phyloP scores from a whole-genome alignment of 1,140 invertebrate species.

The Chironomus striatipennis region DNA sequence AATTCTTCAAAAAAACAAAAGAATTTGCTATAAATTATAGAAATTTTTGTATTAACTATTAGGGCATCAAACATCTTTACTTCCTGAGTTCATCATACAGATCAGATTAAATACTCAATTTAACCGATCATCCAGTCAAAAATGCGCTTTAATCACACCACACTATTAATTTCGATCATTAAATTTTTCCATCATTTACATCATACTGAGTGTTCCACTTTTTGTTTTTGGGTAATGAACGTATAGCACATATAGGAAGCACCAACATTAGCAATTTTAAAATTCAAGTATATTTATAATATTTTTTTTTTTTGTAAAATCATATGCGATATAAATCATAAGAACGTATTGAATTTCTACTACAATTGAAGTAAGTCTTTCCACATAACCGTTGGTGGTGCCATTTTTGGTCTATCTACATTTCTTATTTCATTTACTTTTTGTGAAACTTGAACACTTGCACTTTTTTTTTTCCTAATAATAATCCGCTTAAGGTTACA shows the following conservation, averaged over 20 bases:
- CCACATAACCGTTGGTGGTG: neutral
- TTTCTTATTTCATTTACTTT: neutral
- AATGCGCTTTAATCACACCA: neutral
- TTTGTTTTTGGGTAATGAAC: neutral
- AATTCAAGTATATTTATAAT: too few species aligned
- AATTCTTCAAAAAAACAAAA: too few species aligned
- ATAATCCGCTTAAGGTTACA: too few species aligned
- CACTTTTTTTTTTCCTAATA: neutral
- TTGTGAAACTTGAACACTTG: neutral
- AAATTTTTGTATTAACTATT: too few species aligned
- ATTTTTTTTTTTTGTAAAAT: too few species aligned
- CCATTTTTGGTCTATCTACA: neutral
- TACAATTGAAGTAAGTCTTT: neutral
- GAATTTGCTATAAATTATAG: too few species aligned
- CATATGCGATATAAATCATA: slow-evolving; percentile 9
- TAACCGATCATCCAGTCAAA: too few species aligned
- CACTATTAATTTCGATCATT: neutral
- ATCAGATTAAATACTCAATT: too few species aligned
- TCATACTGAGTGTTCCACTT: slow-evolving; percentile 6
- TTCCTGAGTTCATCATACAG: too few species aligned
- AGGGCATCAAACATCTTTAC: too few species aligned
- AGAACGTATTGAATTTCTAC: neutral
- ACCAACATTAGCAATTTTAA: too few species aligned
- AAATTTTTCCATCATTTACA: neutral
- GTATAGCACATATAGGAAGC: neutral